Evolutionary conservation across 2,797 vertebrate species (phyloP).

Genomic region (Tolypeutes matacus): DNA sequence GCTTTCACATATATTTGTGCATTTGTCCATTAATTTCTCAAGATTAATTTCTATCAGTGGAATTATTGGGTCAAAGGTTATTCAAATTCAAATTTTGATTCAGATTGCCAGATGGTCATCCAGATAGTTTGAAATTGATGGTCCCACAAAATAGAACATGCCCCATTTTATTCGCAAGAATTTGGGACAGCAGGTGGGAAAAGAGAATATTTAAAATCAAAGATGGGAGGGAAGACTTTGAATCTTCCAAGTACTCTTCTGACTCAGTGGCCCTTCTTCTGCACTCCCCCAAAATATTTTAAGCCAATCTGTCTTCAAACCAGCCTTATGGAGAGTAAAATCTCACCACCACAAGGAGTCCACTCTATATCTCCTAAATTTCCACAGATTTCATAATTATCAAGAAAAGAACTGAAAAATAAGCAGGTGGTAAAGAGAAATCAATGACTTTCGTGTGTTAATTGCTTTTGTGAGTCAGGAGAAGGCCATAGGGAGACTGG

Average conservation of each 20-base stretch:
- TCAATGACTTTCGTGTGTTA: background rate
- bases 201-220: background rate
- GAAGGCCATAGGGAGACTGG: accelerated
- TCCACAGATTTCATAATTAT: background rate
- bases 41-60: background rate
- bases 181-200: background rate
- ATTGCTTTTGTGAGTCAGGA: background rate
- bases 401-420: background rate
- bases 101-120: background rate
- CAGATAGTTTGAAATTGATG: background rate
- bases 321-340: background rate
- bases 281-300: background rate
- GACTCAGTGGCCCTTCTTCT: background rate
- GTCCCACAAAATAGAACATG: background rate
- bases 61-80: background rate
- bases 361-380: too few species aligned
- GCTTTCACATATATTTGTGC: background rate
- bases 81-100: background rate
- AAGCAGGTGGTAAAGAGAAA: accelerated
- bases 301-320: background rate
- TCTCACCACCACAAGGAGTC: background rate
- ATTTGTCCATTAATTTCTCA: background rate
- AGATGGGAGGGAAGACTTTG: background rate
- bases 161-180: background rate
- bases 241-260: too few species aligned